Conservation (phyloP, 2,113 vertebrate genomes). For the Etheostoma spectabile region DNA sequence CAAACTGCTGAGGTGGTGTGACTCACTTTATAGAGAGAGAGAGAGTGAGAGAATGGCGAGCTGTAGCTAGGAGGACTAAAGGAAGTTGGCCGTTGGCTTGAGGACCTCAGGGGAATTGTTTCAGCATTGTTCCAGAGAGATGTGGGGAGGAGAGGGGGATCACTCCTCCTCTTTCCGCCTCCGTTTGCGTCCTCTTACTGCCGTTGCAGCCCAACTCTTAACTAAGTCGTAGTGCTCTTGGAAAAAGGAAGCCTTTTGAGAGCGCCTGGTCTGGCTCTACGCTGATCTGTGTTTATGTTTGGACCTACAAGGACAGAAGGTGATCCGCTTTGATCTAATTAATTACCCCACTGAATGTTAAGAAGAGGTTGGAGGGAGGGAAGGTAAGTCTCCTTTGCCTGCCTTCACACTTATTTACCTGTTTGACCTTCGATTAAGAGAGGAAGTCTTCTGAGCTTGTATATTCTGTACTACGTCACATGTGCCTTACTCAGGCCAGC, state of each 20-base stretch:
- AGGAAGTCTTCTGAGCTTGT: background rate
- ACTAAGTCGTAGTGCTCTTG: slow-evolving; percentile 28
- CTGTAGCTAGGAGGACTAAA: slow-evolving; percentile 37
- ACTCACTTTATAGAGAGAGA: slow-evolving; percentile 40
- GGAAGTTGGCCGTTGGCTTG: slow-evolving; percentile 74
- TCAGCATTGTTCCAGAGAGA: slow-evolving; percentile 74
- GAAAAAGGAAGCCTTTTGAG: slow-evolving; percentile 49
- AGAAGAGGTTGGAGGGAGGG: slow-evolving; percentile 25
- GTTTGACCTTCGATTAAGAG: slow-evolving; percentile 20
- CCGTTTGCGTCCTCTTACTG: slow-evolving; percentile 70
- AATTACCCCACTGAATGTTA: slow-evolving; percentile 48
- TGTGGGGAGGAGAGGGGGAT: slow-evolving; percentile 43
- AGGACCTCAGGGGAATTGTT: slow-evolving; percentile 76
- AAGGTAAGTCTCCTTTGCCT: slow-evolving; percentile 64
- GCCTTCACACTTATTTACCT: slow-evolving; percentile 31
- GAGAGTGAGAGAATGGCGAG: slow-evolving; percentile 5
- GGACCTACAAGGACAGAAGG: slow-evolving; percentile 59
- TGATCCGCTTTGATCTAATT: slow-evolving; percentile 55
- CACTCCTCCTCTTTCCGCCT: slow-evolving; percentile 66
- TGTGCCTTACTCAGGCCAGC: slow-evolving; percentile 5
- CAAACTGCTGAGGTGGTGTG: slow-evolving; percentile 63
- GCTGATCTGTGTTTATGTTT: slow-evolving; percentile 53
- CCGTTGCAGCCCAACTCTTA: slow-evolving; percentile 57
- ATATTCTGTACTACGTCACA: slow-evolving; percentile 27
- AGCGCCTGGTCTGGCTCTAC: slow-evolving; percentile 26